Evolutionary conservation across 2,113 vertebrate genomes (phyloP), one percentile per base, ranked within the genome.

Genomic region (Myrmecophaga tridactyla): DNA sequence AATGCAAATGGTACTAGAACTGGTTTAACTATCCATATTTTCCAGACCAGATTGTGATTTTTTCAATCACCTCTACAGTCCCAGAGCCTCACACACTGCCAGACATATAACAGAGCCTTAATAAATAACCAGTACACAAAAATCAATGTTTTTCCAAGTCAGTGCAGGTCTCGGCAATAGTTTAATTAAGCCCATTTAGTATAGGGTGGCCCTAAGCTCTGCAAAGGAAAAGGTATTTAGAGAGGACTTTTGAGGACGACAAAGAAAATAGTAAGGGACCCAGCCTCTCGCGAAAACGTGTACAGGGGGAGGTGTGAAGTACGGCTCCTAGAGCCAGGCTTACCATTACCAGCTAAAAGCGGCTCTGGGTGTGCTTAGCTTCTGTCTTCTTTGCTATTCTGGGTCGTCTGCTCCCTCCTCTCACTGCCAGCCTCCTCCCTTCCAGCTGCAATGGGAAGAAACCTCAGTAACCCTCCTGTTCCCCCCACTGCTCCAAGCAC

Each of bases 331-430:
- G 84, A 76, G 53, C 41, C 85, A 75, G 85, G 63, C 84, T 90
- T 48, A 76, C 84, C 87, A 70, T 41, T 3, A 51, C 88, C 63
- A 56, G 85, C 85, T 92, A 95, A 92, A 95, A 94, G 96, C 85
- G 17, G 91, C 72, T 87, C 85, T 53, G 65, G 70, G 81, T 62
- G 65, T 81, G 90, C 76, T 75, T 13, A n/a, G 92, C 62, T 95
- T 81, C 94, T 86, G 51, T 81, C 87, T 67, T 58, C 69, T 93
- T 41, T 86, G 90, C 96, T 95, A 60, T 95, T 96, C 77, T 73
- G 67, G 92, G 88, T 12, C 15, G 18, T 73, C 36, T 72, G 76
- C 72, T 87, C 69, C 84, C 88, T 90, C 85, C 88, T 95, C 81
- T 60, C 91, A 48, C 81, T 34, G 65, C 85, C 70, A 80, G 77